Evolutionary conservation across 1,140 invertebrate genomes (phyloP), one percentile per base, ranked within the genome.

Genomic region (Eupristina koningsbergeri): DNA sequence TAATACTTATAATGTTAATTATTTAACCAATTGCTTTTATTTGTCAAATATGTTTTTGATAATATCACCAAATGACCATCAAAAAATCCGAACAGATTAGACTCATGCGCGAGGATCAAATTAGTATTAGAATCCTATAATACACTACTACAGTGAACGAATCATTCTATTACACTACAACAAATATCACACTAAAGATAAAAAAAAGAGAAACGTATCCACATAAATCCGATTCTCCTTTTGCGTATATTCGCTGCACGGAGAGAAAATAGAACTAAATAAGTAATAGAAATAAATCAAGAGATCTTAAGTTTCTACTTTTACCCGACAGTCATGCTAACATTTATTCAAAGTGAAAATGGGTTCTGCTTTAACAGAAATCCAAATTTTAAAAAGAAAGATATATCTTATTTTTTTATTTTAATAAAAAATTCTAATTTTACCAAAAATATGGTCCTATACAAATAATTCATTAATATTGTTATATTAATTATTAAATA

Each of bases 171-270:
- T 53, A 26, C 47, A 15, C 63, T 83, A 83, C 76, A 83, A 74
- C 82, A 84, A 84, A 80, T 84, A 84, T 84, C 83, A 84, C 83
- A 80, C 83, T 80, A 84, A 64, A 64, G 29, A 41, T 80, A 58
- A 78, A 3, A 63, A 61, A 83, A 26, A 71, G 41, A 71, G 41
- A 76, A 29, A 74, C 29, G 36, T 39, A 39, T 63, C 41, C 17
- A 9, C 1, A 15, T 19, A 31, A 81, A 75, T 45, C 63, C 71
- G 58, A 81, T 75, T 58, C 53, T 81, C 61, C 50, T 75, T 26
- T 64, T 41, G 58, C 39, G 64, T 61, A 73, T 75, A 74, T 63
- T 11, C 71, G 39, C 22, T 34, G 34, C 71, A 63, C 80, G 67
- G 67, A 80, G 79, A 75, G 80, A 63, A 74, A 41, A 63, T 73